phyloP scores from a whole-genome alignment of 2,113 vertebrate genomes.

The Bos indicus region DNA sequence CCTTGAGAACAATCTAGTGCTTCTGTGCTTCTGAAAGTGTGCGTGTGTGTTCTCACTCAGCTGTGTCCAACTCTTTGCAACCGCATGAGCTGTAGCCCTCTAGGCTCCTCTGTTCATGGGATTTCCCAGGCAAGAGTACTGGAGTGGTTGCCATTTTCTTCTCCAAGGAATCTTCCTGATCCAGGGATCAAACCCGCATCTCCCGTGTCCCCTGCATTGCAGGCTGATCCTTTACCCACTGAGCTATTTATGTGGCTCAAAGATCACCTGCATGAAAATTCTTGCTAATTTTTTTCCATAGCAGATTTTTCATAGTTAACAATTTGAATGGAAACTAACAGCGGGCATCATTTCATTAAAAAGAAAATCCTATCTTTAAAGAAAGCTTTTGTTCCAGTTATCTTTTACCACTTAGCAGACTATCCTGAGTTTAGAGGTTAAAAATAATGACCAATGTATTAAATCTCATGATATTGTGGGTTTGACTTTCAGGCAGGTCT shows the following conservation, averaged over 20 bases:
- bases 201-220: background rate
- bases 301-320: background rate
- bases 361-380: background rate
- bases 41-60: background rate
- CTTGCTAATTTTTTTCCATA: background rate
- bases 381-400: background rate
- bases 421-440: background rate
- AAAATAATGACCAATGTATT: background rate
- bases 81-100: background rate
- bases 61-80: background rate
- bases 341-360: background rate
- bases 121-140: background rate
- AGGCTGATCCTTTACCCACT: rapidly evolving
- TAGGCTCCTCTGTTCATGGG: background rate
- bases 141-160: background rate
- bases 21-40: background rate
- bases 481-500: background rate
- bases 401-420: background rate
- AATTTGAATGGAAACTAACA: background rate
- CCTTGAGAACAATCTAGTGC: background rate
- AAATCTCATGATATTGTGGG: background rate
- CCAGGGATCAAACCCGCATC: background rate
- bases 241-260: background rate
- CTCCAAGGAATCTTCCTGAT: background rate
- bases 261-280: background rate